Conservation (phyloP, 1,140 invertebrate species). For the Helicoverpa armigera region DNA sequence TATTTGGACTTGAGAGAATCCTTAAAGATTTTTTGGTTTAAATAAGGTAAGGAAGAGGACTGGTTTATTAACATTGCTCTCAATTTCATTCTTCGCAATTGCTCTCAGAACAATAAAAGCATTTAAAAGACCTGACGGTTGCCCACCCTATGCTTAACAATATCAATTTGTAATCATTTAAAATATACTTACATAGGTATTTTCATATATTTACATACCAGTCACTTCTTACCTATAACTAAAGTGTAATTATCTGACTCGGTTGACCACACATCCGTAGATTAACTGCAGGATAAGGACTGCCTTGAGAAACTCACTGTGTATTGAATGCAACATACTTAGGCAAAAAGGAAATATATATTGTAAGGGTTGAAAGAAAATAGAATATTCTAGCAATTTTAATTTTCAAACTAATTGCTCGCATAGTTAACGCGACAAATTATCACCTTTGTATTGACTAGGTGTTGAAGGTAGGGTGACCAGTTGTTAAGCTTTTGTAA, state of each 20-base stretch:
- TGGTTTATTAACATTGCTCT: too few species aligned
- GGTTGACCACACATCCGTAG: slow-evolving; percentile 21
- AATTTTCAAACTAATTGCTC: slow-evolving; percentile 4
- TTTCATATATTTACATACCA: neutral
- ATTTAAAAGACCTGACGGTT: too few species aligned
- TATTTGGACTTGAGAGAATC: too few species aligned
- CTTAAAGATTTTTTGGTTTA: too few species aligned
- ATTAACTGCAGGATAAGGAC: slow-evolving; percentile 5
- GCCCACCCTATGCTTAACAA: neutral
- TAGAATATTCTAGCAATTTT: neutral
- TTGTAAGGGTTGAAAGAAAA: neutral
- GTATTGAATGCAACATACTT: slow-evolving; percentile 10
- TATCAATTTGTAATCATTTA: neutral
- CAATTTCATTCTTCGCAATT: too few species aligned
- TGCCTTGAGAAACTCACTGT: neutral
- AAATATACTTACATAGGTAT: neutral
- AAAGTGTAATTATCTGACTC: slow-evolving; percentile 5
- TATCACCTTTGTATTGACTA: neutral
- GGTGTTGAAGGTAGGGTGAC: neutral
- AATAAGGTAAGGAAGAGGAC: too few species aligned
- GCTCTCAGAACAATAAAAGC: too few species aligned
- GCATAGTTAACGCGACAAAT: slow-evolving; percentile 7
- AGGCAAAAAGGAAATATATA: neutral
- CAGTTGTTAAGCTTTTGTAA: neutral
- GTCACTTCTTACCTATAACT: neutral